phyloP scores from a whole-genome alignment of 2,888 invertebrate genomes.

The Drosophila pseudotalamancana region DNA sequence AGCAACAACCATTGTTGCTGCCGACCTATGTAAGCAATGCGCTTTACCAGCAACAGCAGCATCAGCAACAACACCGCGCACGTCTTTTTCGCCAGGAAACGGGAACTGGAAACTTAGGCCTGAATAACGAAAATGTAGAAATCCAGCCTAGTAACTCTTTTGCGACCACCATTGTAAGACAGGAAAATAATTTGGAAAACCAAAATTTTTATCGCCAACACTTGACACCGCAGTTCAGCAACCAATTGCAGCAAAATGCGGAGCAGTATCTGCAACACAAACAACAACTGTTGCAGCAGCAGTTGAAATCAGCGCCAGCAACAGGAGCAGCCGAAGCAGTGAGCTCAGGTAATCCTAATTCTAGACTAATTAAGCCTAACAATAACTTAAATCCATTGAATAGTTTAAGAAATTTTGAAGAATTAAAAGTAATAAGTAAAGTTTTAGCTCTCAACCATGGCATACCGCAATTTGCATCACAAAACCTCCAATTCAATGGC shows the following conservation, averaged over 20 bases:
- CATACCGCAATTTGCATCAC: constrained; percentile 84
- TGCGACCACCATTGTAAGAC: constrained; percentile 62
- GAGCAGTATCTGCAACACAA: constrained; percentile 76
- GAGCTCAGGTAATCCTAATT: constrained; percentile 72
- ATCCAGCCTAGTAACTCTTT: constrained; percentile 74
- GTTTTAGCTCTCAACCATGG: constrained; percentile 92
- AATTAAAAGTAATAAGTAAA: constrained; percentile 92
- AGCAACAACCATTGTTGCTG: constrained; percentile 68
- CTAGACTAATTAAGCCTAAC: constrained; percentile 44
- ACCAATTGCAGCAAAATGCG: constrained; percentile 84
- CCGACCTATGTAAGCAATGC: constrained; percentile 74
- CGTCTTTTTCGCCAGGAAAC: constrained; percentile 86
- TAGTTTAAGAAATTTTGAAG: constrained; percentile 86
- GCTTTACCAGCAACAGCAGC: constrained; percentile 66
- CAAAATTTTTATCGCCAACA: constrained; percentile 83
- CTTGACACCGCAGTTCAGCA: constrained; percentile 78
- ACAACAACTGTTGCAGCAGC: constrained; percentile 60
- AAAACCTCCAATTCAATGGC: constrained; percentile 80
- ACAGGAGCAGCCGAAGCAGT: constrained; percentile 5
- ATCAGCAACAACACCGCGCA: constrained; percentile 80
- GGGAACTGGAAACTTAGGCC: constrained; percentile 87
- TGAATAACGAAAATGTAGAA: constrained; percentile 84
- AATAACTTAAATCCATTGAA: constrained; percentile 69
- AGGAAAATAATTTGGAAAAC: constrained; percentile 76
- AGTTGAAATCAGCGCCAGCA: constrained; percentile 32